Evolutionary conservation across 2,113 vertebrate species (phyloP), one percentile per base, ranked within the genome.

Genomic region (Cathartes aura): DNA sequence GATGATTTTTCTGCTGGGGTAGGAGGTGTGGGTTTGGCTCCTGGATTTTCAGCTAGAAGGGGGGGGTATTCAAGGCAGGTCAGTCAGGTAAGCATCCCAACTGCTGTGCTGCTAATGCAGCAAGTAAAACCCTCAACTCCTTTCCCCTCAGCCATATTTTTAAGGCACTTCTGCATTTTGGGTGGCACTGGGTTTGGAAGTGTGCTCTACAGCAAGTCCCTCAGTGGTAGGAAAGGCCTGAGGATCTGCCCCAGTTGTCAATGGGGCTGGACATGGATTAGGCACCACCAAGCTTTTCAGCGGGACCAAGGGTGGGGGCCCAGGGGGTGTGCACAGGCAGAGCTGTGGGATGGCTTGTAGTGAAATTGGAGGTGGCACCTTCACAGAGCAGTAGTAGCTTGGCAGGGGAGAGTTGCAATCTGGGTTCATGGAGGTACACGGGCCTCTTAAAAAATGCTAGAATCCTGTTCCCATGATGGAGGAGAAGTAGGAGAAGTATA

Each of bases 211-310:
- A 79, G 55, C 34, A 82, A 74, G 50, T 45, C 18, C 19, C 27
- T 19, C 60, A 19, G n/a, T 1, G 4, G 71, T 0, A 38, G n/a
- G 74, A 82, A 72, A 63, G 42, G 11, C 11, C 12, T 4, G 6
- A 23, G 55, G 47, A 63, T 29, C 9, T 85, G 42, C 3, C 16
- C 12, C 21, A 8, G 38, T 1, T 85, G 78, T 27, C 0, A 0
- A 6, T 27, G 40, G 21, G 43, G 16, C 9, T 68, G 48, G 20
- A 8, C 7, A 2, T 14, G 36, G 29, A 7, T 67, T 47, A 63
- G 43, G 30, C 27, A 80, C 26, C 47, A 34, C 6, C 11, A 18
- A 18, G n/a, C 5, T n/a, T 74, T 68, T 30, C 26, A 17, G 30
- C 11, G 5, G 26, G 55, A 29, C 6, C 34, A 19, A 11, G 34